Conservation (phyloP, 2,888 invertebrate species). For the Germaria angustata region DNA sequence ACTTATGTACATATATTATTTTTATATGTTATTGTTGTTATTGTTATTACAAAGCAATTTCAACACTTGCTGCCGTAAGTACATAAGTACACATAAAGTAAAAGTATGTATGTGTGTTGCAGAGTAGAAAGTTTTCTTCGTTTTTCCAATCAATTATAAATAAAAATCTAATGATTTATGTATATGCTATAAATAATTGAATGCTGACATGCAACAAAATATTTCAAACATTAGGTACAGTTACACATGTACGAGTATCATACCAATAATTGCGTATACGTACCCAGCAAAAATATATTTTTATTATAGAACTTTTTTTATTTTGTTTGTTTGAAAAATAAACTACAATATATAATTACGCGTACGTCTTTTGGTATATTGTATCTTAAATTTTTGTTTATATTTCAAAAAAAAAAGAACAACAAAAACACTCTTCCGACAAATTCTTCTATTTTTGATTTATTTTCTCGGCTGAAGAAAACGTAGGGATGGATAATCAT, state of each 20-base stretch:
- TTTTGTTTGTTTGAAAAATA: conserved; percentile 48
- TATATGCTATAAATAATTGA: not conserved
- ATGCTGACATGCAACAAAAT: not conserved
- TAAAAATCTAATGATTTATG: not conserved
- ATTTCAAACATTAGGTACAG: not conserved
- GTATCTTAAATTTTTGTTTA: conserved; percentile 31
- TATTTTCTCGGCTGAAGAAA: conserved; percentile 27
- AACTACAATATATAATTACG: conserved; percentile 1
- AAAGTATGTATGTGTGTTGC: not conserved
- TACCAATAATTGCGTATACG: conserved; percentile 44
- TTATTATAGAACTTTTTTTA: not conserved
- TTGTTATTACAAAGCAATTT: conserved; percentile 30
- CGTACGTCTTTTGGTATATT: not conserved
- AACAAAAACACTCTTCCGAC: conserved; percentile 27
- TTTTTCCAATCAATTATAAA: not conserved
- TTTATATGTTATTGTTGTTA: not conserved
- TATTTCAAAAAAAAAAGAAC: not conserved
- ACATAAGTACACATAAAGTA: too few relatives aligned
- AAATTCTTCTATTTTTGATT: conserved; percentile 44
- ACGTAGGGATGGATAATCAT: conserved; percentile 35
- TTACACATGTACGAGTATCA: too few relatives aligned
- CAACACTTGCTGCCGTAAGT: not conserved
- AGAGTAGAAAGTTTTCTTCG: not conserved
- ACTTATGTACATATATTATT: too few relatives aligned
- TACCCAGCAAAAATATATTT: conserved; percentile 36